These are phyloP conservation scores for Polyommatus iphigenia DNA, from an alignment of 2,888 invertebrate species.

Conservation along the genomic window DNA sequence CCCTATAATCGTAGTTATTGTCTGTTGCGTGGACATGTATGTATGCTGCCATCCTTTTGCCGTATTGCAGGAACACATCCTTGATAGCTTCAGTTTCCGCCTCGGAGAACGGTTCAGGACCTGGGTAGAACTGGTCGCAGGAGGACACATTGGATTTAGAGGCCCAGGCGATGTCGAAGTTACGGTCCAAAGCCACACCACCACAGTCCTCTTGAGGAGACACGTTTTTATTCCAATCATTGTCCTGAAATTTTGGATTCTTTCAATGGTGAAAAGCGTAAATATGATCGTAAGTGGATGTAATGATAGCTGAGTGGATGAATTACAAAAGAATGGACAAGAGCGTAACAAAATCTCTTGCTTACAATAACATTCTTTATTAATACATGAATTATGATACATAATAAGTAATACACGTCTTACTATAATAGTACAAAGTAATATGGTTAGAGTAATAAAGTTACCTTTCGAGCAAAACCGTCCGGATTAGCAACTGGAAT, in stretches of 20 bases:
- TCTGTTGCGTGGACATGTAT: slow-evolving; percentile 61
- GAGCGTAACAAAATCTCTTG: background rate
- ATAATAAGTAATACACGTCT: no score
- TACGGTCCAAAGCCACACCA: slow-evolving; percentile 64
- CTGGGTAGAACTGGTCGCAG: slow-evolving; percentile 62
- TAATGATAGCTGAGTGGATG: no score
- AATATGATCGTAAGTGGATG: no score
- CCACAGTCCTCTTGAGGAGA: slow-evolving; percentile 60
- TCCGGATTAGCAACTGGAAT: slow-evolving; percentile 72
- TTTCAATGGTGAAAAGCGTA: background rate
- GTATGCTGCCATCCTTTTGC: slow-evolving; percentile 63
- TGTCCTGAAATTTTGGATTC: slow-evolving; percentile 1
- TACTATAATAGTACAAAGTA: no score
- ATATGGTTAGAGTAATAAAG: background rate
- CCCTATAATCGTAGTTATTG: slow-evolving; percentile 50
- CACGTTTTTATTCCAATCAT: slow-evolving; percentile 52
- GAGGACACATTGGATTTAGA: slow-evolving; percentile 45
- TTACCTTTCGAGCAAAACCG: slow-evolving; percentile 46
- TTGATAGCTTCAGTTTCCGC: slow-evolving; percentile 58
- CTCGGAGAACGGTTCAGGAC: slow-evolving; percentile 60
- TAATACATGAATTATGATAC: no score
- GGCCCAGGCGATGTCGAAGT: slow-evolving; percentile 67
- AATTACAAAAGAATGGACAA: background rate
- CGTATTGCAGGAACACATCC: slow-evolving; percentile 57
- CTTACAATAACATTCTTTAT: background rate